Evolutionary conservation across 92 coral and sea anemone genomes (phyloP).

Genomic region (Heliopora coerulea): DNA sequence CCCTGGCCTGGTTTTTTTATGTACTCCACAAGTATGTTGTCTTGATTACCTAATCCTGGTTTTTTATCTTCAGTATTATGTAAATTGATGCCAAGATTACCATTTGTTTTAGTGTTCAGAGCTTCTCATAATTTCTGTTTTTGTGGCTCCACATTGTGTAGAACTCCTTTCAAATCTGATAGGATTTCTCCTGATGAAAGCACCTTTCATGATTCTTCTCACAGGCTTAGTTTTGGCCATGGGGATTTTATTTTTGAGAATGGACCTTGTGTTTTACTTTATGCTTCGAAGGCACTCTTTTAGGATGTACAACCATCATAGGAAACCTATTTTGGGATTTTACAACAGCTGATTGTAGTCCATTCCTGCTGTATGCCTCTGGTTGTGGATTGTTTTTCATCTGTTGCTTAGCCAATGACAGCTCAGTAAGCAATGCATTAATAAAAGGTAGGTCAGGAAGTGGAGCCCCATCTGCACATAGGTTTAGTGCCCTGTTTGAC

Average conservation of each 20-base stretch:
- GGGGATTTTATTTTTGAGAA: background rate
- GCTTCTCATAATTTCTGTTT: constrained; percentile 79
- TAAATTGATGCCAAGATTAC: background rate
- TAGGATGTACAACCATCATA: constrained; percentile 6
- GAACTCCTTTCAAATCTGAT: constrained; percentile 71
- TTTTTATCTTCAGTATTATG: constrained; percentile 2
- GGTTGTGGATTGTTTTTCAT: background rate
- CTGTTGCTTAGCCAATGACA: constrained; percentile 48
- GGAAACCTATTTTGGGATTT: background rate
- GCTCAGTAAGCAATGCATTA: constrained; percentile 75
- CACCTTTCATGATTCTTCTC: constrained; percentile 21
- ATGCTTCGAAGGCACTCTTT: background rate
- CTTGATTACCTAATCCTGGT: background rate
- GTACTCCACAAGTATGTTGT: background rate
- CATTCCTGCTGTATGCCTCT: background rate
- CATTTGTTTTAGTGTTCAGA: constrained; percentile 50
- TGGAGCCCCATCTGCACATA: background rate
- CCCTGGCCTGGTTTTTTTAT: constrained; percentile 9
- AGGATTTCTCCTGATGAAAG: constrained; percentile 48
- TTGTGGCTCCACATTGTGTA: constrained; percentile 78
- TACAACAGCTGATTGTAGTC: background rate
- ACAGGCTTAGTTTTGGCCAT: background rate
- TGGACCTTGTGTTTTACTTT: constrained; percentile 6
- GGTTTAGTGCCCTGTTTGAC: background rate
- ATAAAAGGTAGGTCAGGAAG: constrained; percentile 65